These are phyloP conservation scores for Ctenopoma multispine DNA, from an alignment of 2,797 vertebrate species.

Conservation along the genomic window DNA sequence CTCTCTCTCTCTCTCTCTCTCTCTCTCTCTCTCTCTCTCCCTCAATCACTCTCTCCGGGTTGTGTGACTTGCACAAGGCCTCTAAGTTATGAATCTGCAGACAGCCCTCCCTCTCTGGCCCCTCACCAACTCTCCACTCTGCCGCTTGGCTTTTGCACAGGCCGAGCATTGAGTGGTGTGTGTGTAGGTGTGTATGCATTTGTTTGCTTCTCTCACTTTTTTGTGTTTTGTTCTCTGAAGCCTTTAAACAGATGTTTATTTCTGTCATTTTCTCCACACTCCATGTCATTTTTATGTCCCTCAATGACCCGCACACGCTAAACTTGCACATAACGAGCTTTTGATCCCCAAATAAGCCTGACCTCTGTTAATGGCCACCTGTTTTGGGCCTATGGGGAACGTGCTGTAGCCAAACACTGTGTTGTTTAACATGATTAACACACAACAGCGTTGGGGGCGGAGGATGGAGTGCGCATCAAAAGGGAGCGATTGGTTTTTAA, in stretches of 20 bases:
- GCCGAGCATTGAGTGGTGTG: conserved; percentile 21
- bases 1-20: conserved; percentile 38
- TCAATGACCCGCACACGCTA: conserved; percentile 18
- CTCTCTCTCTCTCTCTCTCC: conserved; percentile 15
- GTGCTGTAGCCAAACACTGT: conserved; percentile 55
- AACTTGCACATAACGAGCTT: conserved; percentile 45
- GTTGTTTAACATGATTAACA: conserved; percentile 72
- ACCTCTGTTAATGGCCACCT: conserved; percentile 69
- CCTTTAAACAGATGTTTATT: conserved; percentile 3
- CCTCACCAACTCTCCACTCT: conserved; percentile 42
- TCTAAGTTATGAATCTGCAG: conserved; percentile 69
- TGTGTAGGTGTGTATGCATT: conserved; percentile 4
- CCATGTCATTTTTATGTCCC: conserved; percentile 6
- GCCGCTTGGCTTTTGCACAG: conserved; percentile 50
- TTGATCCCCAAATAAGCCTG: conserved; percentile 53
- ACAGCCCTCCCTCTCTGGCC: conserved; percentile 58
- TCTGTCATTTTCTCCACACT: neutral
- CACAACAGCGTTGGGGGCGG: conserved; percentile 48
- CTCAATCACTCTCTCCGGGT: conserved; percentile 9
- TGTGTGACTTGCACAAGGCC: conserved; percentile 58
- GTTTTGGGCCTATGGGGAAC: conserved; percentile 56
- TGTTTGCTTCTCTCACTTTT: neutral
- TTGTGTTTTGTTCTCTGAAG: conserved; percentile 6
- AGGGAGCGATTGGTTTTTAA: conserved; percentile 71
- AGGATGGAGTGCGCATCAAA: conserved; percentile 49